phyloP scores from a whole-genome alignment of 2,113 vertebrate genomes.

The Clarias batrachus region DNA sequence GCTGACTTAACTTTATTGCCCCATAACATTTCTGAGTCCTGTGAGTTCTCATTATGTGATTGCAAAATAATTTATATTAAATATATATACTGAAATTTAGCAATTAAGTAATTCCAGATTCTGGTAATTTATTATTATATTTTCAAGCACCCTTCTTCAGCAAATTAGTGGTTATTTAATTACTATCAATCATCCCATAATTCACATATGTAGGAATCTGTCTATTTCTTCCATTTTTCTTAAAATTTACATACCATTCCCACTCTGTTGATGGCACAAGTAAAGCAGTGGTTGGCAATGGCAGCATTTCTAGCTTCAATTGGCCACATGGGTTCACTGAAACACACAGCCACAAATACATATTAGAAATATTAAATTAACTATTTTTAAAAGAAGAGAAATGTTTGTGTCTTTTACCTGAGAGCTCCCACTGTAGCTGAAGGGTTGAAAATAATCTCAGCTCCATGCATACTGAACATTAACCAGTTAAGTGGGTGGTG shows the following conservation, averaged over 20 bases:
- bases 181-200: not conserved
- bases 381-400: not conserved
- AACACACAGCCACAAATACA: slow-evolving; percentile 38
- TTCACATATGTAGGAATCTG: not conserved
- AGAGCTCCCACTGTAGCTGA: slow-evolving; percentile 88
- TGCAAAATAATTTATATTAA: too few species aligned
- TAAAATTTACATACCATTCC: slow-evolving; percentile 78
- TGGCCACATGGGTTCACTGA: slow-evolving; percentile 91
- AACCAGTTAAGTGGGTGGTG: slow-evolving; percentile 98
- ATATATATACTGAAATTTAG: too few species aligned
- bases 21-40: too few species aligned
- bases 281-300: slow-evolving; percentile 94
- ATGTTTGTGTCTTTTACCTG: slow-evolving; percentile 71
- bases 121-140: too few species aligned
- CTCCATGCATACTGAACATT: slow-evolving; percentile 90
- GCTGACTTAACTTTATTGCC: too few species aligned
- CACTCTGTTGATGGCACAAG: slow-evolving; percentile 93
- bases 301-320: slow-evolving; percentile 94
- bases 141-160: too few species aligned
- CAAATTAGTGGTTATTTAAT: not conserved
- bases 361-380: not conserved
- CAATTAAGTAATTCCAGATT: not conserved
- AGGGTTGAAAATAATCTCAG: slow-evolving; percentile 97
- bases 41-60: too few species aligned
- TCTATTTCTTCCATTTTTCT: not conserved